phyloP scores from a whole-genome alignment of 2,888 invertebrate species.

The Drosophila seclusa region DNA sequence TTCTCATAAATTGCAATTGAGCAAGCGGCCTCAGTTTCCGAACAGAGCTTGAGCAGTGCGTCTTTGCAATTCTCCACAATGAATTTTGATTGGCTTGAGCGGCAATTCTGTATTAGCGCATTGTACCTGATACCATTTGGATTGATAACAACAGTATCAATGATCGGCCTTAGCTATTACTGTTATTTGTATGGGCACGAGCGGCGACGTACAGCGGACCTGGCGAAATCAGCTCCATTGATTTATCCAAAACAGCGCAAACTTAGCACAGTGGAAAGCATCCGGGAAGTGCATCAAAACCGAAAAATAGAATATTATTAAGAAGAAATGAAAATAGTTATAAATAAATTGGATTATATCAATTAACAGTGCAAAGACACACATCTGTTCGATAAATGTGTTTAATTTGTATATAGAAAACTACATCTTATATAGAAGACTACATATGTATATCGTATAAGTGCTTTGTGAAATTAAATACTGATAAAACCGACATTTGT shows the following conservation, averaged over 20 bases:
- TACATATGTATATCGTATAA: background rate
- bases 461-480: background rate
- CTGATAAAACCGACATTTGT: background rate
- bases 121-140: slow-evolving; percentile 30
- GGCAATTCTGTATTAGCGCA: slow-evolving; percentile 4
- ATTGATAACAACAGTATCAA: background rate
- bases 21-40: slow-evolving; percentile 22
- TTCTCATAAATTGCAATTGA: slow-evolving; percentile 4
- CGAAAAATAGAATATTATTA: slow-evolving; percentile 21
- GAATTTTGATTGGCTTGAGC: slow-evolving; percentile 3
- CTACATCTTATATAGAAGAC: background rate
- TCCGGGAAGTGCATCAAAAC: slow-evolving; percentile 16
- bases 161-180: slow-evolving; percentile 37
- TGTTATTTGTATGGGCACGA: slow-evolving; percentile 39
- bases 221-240: background rate
- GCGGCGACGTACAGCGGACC: slow-evolving; percentile 4
- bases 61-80: slow-evolving; percentile 29
- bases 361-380: background rate
- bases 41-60: slow-evolving; percentile 17
- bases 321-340: background rate
- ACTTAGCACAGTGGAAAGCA: background rate
- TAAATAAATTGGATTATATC: background rate
- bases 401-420: background rate
- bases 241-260: background rate
- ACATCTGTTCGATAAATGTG: background rate